phyloP scores from a whole-genome alignment of 2,888 invertebrate genomes.

The Pycnomerus fuliginosus region DNA sequence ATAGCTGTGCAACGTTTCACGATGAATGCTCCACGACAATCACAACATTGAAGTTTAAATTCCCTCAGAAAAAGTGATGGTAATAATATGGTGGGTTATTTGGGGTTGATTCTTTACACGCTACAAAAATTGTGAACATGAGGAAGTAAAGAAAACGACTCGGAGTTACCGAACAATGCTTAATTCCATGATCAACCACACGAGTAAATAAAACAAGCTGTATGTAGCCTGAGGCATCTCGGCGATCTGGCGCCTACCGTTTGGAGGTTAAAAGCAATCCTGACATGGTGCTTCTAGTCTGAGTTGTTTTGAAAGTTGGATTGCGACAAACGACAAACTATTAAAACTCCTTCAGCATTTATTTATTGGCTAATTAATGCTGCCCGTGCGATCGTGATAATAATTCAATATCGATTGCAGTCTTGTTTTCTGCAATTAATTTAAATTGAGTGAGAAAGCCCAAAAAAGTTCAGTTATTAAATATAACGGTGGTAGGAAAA shows the following conservation, averaged over 20 bases:
- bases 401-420: no score
- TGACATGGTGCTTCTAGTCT: conserved; percentile 27
- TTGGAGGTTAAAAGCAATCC: conserved; percentile 44
- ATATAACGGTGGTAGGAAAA: no score
- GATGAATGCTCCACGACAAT: neutral
- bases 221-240: conserved; percentile 41
- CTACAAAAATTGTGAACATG: conserved; percentile 37
- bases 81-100: no score
- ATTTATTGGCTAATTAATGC: no score
- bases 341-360: conserved; percentile 21
- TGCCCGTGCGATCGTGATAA: no score
- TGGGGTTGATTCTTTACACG: no score
- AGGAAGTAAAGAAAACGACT: conserved; percentile 33
- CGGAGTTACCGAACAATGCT: conserved; percentile 36
- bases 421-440: no score
- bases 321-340: conserved; percentile 32
- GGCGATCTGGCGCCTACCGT: conserved; percentile 48
- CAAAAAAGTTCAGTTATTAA: no score
- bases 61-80: no score
- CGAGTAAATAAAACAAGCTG: conserved; percentile 38
- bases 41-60: no score
- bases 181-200: conserved; percentile 34
- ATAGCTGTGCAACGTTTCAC: conserved; percentile 11
- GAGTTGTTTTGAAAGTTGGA: conserved; percentile 30
- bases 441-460: no score